Conservation (phyloP, 2,113 vertebrate species). For the Malurus melanocephalus region DNA sequence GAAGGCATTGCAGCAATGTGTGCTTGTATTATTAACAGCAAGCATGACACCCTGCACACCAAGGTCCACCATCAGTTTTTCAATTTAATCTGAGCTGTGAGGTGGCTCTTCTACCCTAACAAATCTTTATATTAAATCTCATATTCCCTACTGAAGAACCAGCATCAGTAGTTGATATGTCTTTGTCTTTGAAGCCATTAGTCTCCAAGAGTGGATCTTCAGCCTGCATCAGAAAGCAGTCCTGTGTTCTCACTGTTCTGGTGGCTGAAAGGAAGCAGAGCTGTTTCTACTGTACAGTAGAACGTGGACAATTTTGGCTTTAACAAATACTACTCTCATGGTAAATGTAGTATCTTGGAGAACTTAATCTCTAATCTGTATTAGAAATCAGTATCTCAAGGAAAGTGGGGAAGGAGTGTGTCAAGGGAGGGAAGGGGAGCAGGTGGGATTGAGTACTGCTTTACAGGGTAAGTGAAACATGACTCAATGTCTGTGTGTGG, state of each 20-base stretch:
- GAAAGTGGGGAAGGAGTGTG: not conserved
- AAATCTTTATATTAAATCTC: not conserved
- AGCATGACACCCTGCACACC: not conserved
- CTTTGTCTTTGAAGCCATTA: not conserved
- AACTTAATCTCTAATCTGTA: not conserved
- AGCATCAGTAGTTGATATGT: not conserved
- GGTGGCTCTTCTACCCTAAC: not conserved
- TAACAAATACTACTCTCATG: not conserved
- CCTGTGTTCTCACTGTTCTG: not conserved
- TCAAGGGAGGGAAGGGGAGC: not conserved
- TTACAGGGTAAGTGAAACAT: not conserved
- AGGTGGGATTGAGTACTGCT: not conserved
- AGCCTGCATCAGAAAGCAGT: not conserved
- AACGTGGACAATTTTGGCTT: not conserved
- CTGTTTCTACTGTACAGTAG: not conserved
- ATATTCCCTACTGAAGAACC: not conserved
- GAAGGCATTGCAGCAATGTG: not conserved
- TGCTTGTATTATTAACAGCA: not conserved
- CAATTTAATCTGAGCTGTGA: not conserved
- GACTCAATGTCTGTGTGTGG: not conserved
- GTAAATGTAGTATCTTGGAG: not conserved
- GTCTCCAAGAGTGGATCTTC: not conserved
- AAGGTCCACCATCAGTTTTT: not conserved
- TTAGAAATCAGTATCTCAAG: not conserved
- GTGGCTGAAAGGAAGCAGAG: not conserved